These are phyloP conservation scores for Acanthopleura granulata DNA, from an alignment of 2,888 invertebrate species.

Conservation along the genomic window DNA sequence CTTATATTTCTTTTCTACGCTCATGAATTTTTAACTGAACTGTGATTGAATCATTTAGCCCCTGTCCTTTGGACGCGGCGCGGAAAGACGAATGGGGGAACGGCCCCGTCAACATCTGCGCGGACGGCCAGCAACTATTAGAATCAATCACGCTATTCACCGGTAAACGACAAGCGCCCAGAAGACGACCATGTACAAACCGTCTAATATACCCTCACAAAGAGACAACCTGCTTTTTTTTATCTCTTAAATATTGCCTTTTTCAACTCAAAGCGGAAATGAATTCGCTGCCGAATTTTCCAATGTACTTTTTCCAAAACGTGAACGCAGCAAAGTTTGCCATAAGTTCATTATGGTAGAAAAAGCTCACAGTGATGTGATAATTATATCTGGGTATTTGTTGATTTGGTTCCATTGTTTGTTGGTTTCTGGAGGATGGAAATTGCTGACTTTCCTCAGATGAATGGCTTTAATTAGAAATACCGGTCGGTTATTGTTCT, in stretches of 20 bases:
- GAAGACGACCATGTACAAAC: not conserved
- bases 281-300: not conserved
- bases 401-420: not conserved
- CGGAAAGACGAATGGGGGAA: slow-evolving; percentile 1
- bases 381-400: too few species aligned
- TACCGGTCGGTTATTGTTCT: not conserved
- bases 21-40: slow-evolving; percentile 34
- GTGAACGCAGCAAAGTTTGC: not conserved
- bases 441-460: not conserved
- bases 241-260: not conserved
- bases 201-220: not conserved
- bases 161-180: slow-evolving; percentile 1
- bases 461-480: slow-evolving; percentile 2
- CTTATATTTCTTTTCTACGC: slow-evolving; percentile 28
- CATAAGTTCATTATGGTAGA: too few species aligned
- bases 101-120: slow-evolving; percentile 9
- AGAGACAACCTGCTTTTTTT: not conserved
- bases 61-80: not conserved
- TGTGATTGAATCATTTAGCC: slow-evolving; percentile 16
- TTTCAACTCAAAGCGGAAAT: not conserved
- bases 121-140: not conserved
- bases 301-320: not conserved
- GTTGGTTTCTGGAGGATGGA: not conserved
- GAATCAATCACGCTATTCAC: slow-evolving; percentile 10
- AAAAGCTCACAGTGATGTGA: too few species aligned